These are phyloP conservation scores for Calyptommatus sinebrachiatus DNA, from an alignment of 2,113 vertebrate genomes.

Conservation along the genomic window DNA sequence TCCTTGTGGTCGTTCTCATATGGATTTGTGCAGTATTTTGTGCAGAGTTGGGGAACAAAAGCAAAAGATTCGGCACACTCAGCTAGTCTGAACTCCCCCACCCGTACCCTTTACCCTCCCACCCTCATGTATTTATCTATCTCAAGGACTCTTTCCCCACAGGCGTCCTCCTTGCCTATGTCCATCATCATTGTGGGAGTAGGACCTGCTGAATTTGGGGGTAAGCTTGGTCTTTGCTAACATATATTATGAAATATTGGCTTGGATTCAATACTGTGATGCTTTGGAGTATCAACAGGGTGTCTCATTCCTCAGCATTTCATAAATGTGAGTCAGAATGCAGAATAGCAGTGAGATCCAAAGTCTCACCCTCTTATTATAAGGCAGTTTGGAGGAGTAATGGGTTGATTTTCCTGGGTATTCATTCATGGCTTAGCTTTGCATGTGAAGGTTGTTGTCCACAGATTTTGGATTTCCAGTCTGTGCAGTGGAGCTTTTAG, in stretches of 20 bases:
- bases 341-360: background rate
- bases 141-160: slow-evolving; percentile 34
- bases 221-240: slow-evolving; percentile 71
- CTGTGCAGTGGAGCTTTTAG: too few relatives aligned
- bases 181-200: slow-evolving; percentile 97
- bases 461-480: too few relatives aligned
- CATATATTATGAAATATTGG: background rate
- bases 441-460: too few relatives aligned
- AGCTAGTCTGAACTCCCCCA: background rate
- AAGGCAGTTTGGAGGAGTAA: background rate
- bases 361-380: background rate
- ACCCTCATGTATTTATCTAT: background rate
- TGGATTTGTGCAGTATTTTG: background rate
- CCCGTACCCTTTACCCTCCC: background rate
- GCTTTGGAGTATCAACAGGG: background rate
- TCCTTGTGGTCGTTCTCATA: background rate
- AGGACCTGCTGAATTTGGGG: slow-evolving; percentile 95
- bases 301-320: background rate
- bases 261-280: background rate
- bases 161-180: slow-evolving; percentile 93
- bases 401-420: background rate
- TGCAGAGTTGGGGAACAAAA: background rate
- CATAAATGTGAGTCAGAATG: background rate
- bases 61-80: background rate
- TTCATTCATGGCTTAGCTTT: background rate